phyloP scores from a whole-genome alignment of 2,113 vertebrate genomes.

The Xenus cinereus region DNA sequence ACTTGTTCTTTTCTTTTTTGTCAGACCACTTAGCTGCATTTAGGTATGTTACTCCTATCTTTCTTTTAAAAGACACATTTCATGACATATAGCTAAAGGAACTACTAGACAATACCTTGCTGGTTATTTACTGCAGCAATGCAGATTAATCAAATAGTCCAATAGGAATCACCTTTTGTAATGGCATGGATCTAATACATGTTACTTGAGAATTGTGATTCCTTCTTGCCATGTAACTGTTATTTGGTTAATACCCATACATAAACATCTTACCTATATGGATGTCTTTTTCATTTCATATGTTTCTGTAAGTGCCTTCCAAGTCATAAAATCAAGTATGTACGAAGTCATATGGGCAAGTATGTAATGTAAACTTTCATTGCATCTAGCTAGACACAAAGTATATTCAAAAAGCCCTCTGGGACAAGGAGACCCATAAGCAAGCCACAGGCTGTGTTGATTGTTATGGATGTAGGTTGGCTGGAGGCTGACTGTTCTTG shows the following conservation, averaged over 20 bases:
- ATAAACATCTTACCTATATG: accelerated
- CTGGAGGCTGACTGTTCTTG: neutral
- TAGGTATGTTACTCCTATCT: neutral
- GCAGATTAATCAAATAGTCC: neutral
- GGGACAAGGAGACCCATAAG: accelerated
- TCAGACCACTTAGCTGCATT: neutral
- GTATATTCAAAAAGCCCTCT: neutral
- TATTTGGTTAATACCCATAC: neutral
- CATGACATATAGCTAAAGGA: neutral
- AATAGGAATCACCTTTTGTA: neutral
- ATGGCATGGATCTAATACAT: neutral
- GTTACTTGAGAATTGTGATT: neutral
- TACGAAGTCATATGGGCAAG: neutral
- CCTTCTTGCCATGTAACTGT: neutral
- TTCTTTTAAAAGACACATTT: neutral
- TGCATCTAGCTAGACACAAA: neutral
- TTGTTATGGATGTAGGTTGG: neutral
- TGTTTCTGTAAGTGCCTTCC: neutral
- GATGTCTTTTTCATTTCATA: neutral
- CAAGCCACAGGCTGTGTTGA: neutral
- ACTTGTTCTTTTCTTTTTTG: neutral
- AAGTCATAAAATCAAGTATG: neutral
- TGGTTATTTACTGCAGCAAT: neutral
- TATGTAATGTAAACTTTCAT: neutral
- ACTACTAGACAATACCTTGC: neutral